Evolutionary conservation across 2,888 invertebrate genomes (phyloP), one percentile per base, ranked within the genome.

Genomic region (Euzetes globulus): DNA sequence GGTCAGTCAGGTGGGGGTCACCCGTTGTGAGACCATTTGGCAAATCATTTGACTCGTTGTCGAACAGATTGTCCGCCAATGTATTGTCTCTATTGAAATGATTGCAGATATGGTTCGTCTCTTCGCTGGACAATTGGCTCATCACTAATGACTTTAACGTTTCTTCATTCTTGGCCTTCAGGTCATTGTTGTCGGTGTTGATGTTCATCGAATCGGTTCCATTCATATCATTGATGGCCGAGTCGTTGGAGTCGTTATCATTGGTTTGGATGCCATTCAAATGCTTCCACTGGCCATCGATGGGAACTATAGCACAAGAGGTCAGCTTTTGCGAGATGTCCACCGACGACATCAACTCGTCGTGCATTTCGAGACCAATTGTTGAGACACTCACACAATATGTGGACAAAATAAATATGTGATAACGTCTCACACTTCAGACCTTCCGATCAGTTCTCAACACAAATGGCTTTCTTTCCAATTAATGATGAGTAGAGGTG

Each of bases 311-410:
- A 45, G 70, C 33, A 33, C 52, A 55, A 25, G 72, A 17, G 55
- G 72, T 33, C 58, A 72, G 13, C 72, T 72, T 72, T 33, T 25
- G 29, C 41, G 72, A 47, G 4, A 72, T 52, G 17, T 72, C 58
- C 71, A 71, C 45, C 5, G 71, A 71, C 2, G 71, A 71, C 45
- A 47, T 71, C 58, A 72, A 29, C 33, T 72, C 72, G 58, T 72
- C 72, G 58, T 72, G 72, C 72, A 72, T 72, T 72, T 29, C 47
- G n/a, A 19, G 19, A n/a, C 19, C 52, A 52, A 19, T 52, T 19
- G 19, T 52, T 11, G 47, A 47, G 41, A 41, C 41, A 41, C 7
- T 33, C 33, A 9, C 9, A 33, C 33, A 33, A 33, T 33, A 33
- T 33, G 33, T 33, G 5, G 9, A 33, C 9, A 33, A 33, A 33